Evolutionary conservation across 2,888 invertebrate species (phyloP), one percentile per base, ranked within the genome.

Genomic region (Periphyllus acericola): DNA sequence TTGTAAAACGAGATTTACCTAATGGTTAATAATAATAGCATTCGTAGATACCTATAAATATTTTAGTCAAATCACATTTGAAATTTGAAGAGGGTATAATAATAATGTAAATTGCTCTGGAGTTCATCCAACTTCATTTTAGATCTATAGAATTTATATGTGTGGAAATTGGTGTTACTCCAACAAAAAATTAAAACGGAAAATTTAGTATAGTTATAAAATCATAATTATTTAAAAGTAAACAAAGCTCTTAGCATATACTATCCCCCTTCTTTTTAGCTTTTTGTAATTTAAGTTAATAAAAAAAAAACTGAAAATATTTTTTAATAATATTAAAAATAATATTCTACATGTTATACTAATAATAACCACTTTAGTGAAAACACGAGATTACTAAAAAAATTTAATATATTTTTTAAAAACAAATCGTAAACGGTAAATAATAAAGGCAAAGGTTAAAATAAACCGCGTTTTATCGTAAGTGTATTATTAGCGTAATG

Each of bases 51-150:
- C 25, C 25, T 0, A 32, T 19, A 52, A 19, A 46, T 21, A 68
- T 52, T n/a, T 36, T 74, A 74, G 52, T 83, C n/a, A 19, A 55
- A 83, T 83, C 19, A 83, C 36, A 55, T 83, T 74, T 60, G 2
- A 60, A 55, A 55, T n/a, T 34, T 32, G n/a, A 74, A 19, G 0
- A 11, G 3, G 21, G n/a, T 8, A 14, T 46, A 46, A 71, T 46
- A 32, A 52, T 34, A 25, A 52, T 36, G 11, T n/a, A 55, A 52
- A 72, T 72, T 52, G n/a, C 8, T 34, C 34, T 82, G 72, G 82
- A 72, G 21, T 17, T 34, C 6, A 34, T 83, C n/a, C n/a, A 60
- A 60, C 19, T 83, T 74, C 1, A 14, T 74, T 83, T 74, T 74
- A 74, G n/a, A 74, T 60, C 3, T 36, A 21, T 74, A 40, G 6